These are phyloP conservation scores for Gobius niger DNA, from an alignment of 2,113 vertebrate genomes.

Conservation along the genomic window DNA sequence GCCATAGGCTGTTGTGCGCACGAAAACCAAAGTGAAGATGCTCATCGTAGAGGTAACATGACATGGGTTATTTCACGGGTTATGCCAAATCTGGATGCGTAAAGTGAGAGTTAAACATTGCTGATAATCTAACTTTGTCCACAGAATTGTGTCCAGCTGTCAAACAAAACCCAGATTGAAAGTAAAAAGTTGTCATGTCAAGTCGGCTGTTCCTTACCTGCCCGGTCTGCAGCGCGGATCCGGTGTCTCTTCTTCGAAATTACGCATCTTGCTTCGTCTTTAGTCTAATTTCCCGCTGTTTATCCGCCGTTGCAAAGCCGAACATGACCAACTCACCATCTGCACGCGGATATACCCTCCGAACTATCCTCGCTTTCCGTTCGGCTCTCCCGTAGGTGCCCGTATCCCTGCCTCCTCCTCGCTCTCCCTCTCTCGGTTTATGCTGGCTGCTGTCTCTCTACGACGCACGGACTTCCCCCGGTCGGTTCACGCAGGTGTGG, in stretches of 20 bases:
- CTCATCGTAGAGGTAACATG: no score
- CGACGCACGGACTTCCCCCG: constrained; percentile 60
- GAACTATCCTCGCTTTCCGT: neutral
- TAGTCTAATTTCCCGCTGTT: no score
- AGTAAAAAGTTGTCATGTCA: constrained; percentile 2
- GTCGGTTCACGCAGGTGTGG: constrained; percentile 70
- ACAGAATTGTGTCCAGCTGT: neutral
- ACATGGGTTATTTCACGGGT: neutral
- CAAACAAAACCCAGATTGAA: neutral
- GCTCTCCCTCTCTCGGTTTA: neutral
- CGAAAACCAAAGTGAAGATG: neutral
- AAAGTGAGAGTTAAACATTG: neutral
- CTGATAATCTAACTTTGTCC: neutral
- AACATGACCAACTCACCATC: neutral
- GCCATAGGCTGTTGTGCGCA: neutral
- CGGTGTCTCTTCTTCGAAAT: neutral
- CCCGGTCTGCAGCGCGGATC: constrained; percentile 1
- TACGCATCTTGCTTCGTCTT: neutral
- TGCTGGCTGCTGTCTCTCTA: constrained; percentile 26
- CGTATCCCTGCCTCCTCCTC: neutral
- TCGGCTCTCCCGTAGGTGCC: neutral
- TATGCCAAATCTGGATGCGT: neutral
- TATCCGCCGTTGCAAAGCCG: neutral
- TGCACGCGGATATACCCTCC: neutral
- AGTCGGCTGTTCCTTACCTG: neutral